A percentile compares a stretch with the other conserved stretches of the same genome.
phyloP scores from a whole-genome alignment of 2,888 invertebrate species.

The Erebia palarica region DNA sequence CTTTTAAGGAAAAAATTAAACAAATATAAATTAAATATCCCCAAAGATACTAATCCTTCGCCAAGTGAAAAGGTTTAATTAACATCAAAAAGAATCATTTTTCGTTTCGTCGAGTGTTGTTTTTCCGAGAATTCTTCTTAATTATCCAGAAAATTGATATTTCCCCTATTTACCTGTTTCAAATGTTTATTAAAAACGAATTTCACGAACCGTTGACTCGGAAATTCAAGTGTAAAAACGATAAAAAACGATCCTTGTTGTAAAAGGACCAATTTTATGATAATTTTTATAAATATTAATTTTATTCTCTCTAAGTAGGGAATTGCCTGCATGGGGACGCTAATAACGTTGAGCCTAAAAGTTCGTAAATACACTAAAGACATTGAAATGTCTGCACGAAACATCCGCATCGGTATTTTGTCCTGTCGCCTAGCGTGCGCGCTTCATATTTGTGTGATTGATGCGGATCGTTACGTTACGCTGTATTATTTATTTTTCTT shows the following conservation, averaged over 20 bases:
- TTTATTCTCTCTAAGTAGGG: background rate
- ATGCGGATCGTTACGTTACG: no score
- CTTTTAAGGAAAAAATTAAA: background rate
- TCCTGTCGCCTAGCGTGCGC: no score
- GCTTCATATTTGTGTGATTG: no score
- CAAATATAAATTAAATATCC: background rate
- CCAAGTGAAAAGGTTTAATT: conserved; percentile 11
- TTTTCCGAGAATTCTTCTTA: conserved; percentile 20
- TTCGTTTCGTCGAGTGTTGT: conserved; percentile 9
- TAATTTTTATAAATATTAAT: conserved; percentile 18
- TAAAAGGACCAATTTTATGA: conserved; percentile 15
- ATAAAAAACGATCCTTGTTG: conserved; percentile 5
- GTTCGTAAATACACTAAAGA: no score
- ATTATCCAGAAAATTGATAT: conserved; percentile 19
- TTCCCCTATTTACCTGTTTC: conserved; percentile 14
- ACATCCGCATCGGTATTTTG: no score
- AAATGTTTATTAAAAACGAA: conserved; percentile 14
- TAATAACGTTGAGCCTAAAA: no score
- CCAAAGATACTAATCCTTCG: background rate
- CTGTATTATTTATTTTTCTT: no score
- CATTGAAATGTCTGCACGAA: no score
- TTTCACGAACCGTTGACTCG: conserved; percentile 12
- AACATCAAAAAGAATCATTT: conserved; percentile 12
- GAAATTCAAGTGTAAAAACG: conserved; percentile 4
- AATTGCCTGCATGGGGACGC: no score